Base-by-base conservation (phyloP, 2,113 vertebrate genomes). In the Zosterops japonicus region DNA sequence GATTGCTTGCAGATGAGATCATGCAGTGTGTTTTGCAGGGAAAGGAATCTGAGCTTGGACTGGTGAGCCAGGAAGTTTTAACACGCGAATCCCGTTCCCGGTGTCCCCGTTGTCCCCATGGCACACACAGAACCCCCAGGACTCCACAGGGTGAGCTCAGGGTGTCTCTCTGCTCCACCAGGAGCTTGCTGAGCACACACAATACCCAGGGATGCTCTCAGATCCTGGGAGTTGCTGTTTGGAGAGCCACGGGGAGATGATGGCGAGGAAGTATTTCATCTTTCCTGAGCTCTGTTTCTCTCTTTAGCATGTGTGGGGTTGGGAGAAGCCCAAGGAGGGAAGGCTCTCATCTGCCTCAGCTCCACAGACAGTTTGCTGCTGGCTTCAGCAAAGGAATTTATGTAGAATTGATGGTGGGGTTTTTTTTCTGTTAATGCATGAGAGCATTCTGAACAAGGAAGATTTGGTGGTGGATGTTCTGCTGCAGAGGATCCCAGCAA, bases 1-100 rank as follows among this genome's bases (percentile, higher is more conserved):
- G 94, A 97, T 97, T 97, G 94, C 95, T 97, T 96, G 95, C 96
- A 97, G 96, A 97, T 97, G 96, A 97, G 96, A 93, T 97, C 96
- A 97, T 93, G 44, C 94, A 95, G 94, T 75, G 90, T 94, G 92
- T 94, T 94, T 95, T 97, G 94, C 92, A 94, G 94, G 71, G 83
- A 97, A 96, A 56, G 90, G 90, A 97, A 96, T 97, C 96, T 52
- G 76, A 77, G 52, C 90, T 93, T 44, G 5, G 8, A 10, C 56
- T 87, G 83, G 76, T 19, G 94, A 96, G 95, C 94, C 95, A 96
- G 93, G 86, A 92, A 92, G 85, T 74, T 96, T 93, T 90, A 97
- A 94, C 92, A 90, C 68, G 86, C 88, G 1, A 89, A 88, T 97
- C 94, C 87, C 93, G 83, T 94, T 92, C 85, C 79, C 76, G 2